These are phyloP conservation scores for Bursaphelenchus okinawaensis DNA, from an alignment of 2,888 invertebrate genomes.

Conservation along the genomic window DNA sequence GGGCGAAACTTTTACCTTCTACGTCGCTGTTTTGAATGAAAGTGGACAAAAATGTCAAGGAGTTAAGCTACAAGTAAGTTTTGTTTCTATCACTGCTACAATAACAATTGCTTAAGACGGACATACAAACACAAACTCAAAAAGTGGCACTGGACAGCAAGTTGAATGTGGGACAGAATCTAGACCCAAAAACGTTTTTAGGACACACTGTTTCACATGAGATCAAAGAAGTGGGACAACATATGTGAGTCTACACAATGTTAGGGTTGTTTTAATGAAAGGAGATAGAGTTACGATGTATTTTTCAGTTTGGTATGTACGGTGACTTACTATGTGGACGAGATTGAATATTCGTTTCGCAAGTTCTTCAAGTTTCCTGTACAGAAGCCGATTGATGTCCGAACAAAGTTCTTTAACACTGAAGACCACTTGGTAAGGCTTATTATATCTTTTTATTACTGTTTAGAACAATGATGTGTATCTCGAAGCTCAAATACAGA, in stretches of 20 bases:
- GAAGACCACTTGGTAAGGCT: slow-evolving; percentile 62
- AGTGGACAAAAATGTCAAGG: slow-evolving; percentile 66
- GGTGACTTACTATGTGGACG: slow-evolving; percentile 73
- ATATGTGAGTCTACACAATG: slow-evolving; percentile 69
- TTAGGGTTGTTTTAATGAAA: too few relatives aligned
- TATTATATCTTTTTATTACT: neutral
- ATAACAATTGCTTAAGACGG: slow-evolving; percentile 66
- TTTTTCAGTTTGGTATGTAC: slow-evolving; percentile 80
- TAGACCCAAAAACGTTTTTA: slow-evolving; percentile 75
- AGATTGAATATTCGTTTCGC: slow-evolving; percentile 72
- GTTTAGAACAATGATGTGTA: slow-evolving; percentile 67
- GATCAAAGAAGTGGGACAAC: slow-evolving; percentile 96
- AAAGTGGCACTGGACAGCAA: slow-evolving; percentile 73
- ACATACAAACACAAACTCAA: slow-evolving; percentile 84
- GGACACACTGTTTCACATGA: slow-evolving; percentile 96
- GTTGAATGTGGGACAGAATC: slow-evolving; percentile 63
- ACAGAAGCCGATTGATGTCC: slow-evolving; percentile 91
- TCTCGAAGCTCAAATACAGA: slow-evolving; percentile 77
- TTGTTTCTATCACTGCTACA: neutral
- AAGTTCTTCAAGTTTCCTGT: slow-evolving; percentile 96
- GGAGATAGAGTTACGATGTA: slow-evolving; percentile 8
- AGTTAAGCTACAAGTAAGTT: neutral
- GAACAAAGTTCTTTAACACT: slow-evolving; percentile 92
- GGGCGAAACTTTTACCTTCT: slow-evolving; percentile 95
- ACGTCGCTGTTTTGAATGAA: slow-evolving; percentile 93